Evolutionary conservation across 2,888 invertebrate species (phyloP).

Genomic region (Poecilobothrus nobilitatus): DNA sequence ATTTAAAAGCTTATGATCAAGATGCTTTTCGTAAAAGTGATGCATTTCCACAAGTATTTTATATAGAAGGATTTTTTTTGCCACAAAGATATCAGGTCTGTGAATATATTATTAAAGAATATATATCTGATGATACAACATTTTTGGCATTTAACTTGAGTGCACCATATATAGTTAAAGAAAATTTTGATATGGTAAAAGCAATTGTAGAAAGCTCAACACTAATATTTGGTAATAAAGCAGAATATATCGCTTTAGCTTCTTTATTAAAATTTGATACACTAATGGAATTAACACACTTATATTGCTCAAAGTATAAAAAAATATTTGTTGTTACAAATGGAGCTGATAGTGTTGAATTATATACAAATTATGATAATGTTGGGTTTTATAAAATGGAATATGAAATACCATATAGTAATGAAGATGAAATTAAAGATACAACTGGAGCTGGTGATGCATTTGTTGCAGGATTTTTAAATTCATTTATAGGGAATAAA

Average conservation of each 20-base stretch:
- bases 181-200: slow-evolving; percentile 40
- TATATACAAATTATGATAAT: slow-evolving; percentile 38
- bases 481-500: slow-evolving; percentile 43
- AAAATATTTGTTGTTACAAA: slow-evolving; percentile 57
- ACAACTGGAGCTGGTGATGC: slow-evolving; percentile 55
- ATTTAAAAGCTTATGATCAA: slow-evolving; percentile 30
- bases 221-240: slow-evolving; percentile 50
- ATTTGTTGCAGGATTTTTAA: slow-evolving; percentile 52
- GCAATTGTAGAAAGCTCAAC: slow-evolving; percentile 44
- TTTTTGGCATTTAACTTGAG: slow-evolving; percentile 49
- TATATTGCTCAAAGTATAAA: slow-evolving; percentile 28
- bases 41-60: slow-evolving; percentile 40
- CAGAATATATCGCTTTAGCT: slow-evolving; percentile 47
- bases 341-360: slow-evolving; percentile 49
- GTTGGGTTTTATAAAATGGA: slow-evolving; percentile 26
- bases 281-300: slow-evolving; percentile 23
- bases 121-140: slow-evolving; percentile 38
- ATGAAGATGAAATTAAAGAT: slow-evolving; percentile 44
- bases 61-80: slow-evolving; percentile 53
- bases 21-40: slow-evolving; percentile 21
- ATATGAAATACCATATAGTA: slow-evolving; percentile 40
- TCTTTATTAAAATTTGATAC: slow-evolving; percentile 29
- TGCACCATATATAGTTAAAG: slow-evolving; percentile 47
- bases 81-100: slow-evolving; percentile 45
- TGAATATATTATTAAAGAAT: slow-evolving; percentile 42